Evolutionary conservation across 2,888 invertebrate species (phyloP).

Genomic region (Acleris literana): DNA sequence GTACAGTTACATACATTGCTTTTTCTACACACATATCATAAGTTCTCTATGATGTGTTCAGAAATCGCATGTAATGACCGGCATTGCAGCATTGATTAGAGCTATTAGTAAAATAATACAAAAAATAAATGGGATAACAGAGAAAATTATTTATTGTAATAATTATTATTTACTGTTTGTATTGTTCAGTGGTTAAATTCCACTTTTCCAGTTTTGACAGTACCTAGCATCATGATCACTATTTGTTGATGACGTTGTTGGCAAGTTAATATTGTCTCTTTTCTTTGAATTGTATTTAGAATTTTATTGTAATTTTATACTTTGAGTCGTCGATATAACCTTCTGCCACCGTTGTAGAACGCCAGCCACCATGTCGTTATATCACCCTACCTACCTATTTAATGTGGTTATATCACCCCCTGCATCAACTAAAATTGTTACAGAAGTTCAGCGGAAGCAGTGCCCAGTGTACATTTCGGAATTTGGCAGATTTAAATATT

Average conservation of each 20-base stretch:
- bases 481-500: conserved; percentile 24
- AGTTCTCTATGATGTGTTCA: no score
- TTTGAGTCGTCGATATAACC: conserved; percentile 1
- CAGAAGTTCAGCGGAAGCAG: conserved; percentile 35
- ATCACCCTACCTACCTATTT: no score
- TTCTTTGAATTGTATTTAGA: conserved; percentile 6
- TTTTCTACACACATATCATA: no score
- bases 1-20: no score
- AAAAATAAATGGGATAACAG: no score
- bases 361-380: conserved; percentile 5
- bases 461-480: conserved; percentile 36
- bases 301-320: not conserved
- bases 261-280: conserved; percentile 16
- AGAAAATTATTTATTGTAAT: no score
- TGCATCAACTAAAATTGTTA: conserved; percentile 25
- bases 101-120: no score
- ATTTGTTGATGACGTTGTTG: not conserved
- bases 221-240: not conserved
- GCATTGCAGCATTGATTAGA: no score
- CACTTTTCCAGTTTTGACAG: not conserved
- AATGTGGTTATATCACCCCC: conserved; percentile 13
- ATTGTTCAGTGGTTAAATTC: not conserved
- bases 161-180: not conserved
- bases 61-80: no score
- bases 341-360: conserved; percentile 1